Evolutionary conservation across 2,797 vertebrate species (phyloP).

Genomic region (Perodicticus potto): DNA sequence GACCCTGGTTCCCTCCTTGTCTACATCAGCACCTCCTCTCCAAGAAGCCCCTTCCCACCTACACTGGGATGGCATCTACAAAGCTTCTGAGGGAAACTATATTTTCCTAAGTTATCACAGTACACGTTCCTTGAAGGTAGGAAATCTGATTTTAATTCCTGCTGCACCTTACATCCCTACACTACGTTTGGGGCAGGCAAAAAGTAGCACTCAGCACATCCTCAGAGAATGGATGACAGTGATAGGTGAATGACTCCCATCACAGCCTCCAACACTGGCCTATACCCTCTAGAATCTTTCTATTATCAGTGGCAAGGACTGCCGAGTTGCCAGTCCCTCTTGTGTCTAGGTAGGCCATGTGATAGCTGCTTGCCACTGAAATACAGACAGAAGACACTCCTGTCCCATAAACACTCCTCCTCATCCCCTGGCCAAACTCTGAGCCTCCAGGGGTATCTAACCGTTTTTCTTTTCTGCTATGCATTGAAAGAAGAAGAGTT

Average conservation of each 20-base stretch:
- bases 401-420: not conserved
- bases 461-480: too few species aligned
- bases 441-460: not conserved
- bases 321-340: not conserved
- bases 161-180: not conserved
- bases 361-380: not conserved
- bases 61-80: not conserved
- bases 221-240: not conserved
- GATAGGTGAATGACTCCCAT: not conserved
- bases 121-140: constrained; percentile 16
- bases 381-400: not conserved
- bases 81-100: not conserved
- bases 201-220: not conserved
- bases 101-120: not conserved
- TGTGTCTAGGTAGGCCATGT: not conserved
- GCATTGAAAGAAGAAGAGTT: too few species aligned
- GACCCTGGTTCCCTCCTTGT: not conserved
- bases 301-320: not conserved
- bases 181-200: not conserved
- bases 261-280: not conserved
- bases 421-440: not conserved
- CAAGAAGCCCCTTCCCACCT: not conserved
- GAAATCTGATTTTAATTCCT: not conserved
- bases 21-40: not conserved
- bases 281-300: not conserved